phyloP scores from a whole-genome alignment of 2,888 invertebrate genomes.

The Drosophila buzzatii region DNA sequence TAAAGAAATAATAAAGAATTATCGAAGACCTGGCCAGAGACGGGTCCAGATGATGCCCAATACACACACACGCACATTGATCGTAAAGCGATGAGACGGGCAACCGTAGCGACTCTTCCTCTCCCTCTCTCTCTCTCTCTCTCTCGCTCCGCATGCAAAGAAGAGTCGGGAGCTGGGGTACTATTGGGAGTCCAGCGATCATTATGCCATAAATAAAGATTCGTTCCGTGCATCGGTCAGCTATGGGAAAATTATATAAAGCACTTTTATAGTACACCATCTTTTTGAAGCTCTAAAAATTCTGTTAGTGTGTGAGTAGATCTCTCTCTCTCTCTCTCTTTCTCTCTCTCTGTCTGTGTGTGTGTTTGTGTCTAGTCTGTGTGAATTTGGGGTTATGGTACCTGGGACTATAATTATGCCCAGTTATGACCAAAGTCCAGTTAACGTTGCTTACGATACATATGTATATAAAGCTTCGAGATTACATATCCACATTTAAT shows the following conservation, averaged over 20 bases:
- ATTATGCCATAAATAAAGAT: slow-evolving; percentile 81
- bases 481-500: slow-evolving; percentile 53
- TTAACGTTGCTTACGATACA: slow-evolving; percentile 56
- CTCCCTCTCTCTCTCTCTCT: neutral
- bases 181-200: slow-evolving; percentile 61
- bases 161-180: slow-evolving; percentile 18
- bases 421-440: slow-evolving; percentile 70
- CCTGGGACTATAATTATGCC: slow-evolving; percentile 62
- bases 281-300: slow-evolving; percentile 45
- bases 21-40: slow-evolving; percentile 63
- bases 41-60: slow-evolving; percentile 63
- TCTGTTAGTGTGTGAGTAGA: slow-evolving; percentile 14
- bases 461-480: slow-evolving; percentile 26
- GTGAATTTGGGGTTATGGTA: slow-evolving; percentile 33
- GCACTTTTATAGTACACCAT: slow-evolving; percentile 63
- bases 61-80: slow-evolving; percentile 51
- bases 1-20: slow-evolving; percentile 81
- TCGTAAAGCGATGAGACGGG: slow-evolving; percentile 73
- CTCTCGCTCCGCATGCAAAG: slow-evolving; percentile 13
- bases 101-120: slow-evolving; percentile 13
- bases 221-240: slow-evolving; percentile 69
- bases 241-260: slow-evolving; percentile 75
- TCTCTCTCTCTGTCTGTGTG: neutral
- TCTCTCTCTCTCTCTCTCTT: neutral
- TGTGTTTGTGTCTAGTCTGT: slow-evolving; percentile 11